A percentile compares a stretch with the other conserved stretches of the same genome.
phyloP scores from a whole-genome alignment of 2,797 vertebrate genomes.

The Enteromius thamalakanensis region DNA sequence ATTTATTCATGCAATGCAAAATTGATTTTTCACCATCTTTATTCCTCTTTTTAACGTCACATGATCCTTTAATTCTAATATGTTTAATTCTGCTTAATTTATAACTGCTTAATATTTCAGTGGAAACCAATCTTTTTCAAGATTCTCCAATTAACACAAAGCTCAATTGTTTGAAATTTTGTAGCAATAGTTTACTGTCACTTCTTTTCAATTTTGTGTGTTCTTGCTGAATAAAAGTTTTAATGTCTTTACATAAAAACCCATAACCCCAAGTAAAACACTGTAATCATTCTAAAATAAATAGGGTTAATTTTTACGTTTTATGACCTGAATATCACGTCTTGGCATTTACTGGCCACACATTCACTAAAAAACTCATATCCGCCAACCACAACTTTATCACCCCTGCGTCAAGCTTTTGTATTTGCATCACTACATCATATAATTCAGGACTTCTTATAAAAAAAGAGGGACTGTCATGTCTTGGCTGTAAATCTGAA shows the following conservation, averaged over 20 bases:
- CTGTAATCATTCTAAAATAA: not conserved
- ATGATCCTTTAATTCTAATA: not conserved
- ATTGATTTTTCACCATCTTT: not conserved
- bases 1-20: not conserved
- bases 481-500: conserved; percentile 51
- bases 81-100: not conserved
- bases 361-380: not conserved
- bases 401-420: not conserved
- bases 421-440: conserved; percentile 22
- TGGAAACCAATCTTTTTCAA: not conserved
- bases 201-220: not conserved
- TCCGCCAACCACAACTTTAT: not conserved
- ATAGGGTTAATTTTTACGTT: not conserved
- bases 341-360: not conserved
- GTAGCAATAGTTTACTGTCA: not conserved
- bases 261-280: not conserved
- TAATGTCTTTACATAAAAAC: not conserved
- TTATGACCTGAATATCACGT: not conserved
- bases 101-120: too few species aligned
- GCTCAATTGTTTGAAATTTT: not conserved
- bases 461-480: conserved; percentile 39
- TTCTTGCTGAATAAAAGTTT: not conserved
- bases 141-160: not conserved
- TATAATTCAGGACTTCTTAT: conserved; percentile 40
- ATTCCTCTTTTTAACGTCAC: not conserved